Percentiles rank a stretch among this genome's conserved stretches.
Evolutionary conservation across 2,797 vertebrate genomes (phyloP).

Genomic region (Acanthurus lineatus): DNA sequence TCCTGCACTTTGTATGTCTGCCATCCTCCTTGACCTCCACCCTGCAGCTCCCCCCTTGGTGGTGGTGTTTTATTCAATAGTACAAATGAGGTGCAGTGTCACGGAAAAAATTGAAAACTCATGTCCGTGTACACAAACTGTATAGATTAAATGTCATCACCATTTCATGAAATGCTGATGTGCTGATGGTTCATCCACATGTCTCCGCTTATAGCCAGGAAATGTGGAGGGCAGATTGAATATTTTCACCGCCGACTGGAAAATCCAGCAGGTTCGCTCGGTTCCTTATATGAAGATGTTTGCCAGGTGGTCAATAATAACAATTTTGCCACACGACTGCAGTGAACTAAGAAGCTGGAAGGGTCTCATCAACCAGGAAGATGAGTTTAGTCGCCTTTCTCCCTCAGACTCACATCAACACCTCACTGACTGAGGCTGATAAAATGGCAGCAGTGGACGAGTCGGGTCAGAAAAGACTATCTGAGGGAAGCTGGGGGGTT

Average conservation of each 20-base stretch:
- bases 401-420: conserved; percentile 66
- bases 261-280: background rate
- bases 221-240: background rate
- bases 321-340: conserved; percentile 17
- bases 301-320: conserved; percentile 20
- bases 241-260: background rate
- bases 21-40: too few relatives aligned
- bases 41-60: too few relatives aligned
- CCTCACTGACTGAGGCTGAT: conserved; percentile 60
- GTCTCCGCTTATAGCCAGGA: too few relatives aligned
- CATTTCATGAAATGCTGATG: too few relatives aligned
- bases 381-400: conserved; percentile 53
- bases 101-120: too few relatives aligned
- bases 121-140: too few relatives aligned
- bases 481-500: conserved; percentile 44
- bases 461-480: conserved; percentile 47
- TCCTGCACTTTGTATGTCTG: too few relatives aligned
- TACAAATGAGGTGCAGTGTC: too few relatives aligned
- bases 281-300: background rate
- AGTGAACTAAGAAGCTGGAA: conserved; percentile 26
- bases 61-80: too few relatives aligned
- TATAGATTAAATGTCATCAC: too few relatives aligned
- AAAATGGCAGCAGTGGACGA: conserved; percentile 44
- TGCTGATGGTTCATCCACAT: too few relatives aligned
- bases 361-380: conserved; percentile 33